Conservation (phyloP, 2,113 vertebrate genomes). For the Tetrao urogallus region DNA sequence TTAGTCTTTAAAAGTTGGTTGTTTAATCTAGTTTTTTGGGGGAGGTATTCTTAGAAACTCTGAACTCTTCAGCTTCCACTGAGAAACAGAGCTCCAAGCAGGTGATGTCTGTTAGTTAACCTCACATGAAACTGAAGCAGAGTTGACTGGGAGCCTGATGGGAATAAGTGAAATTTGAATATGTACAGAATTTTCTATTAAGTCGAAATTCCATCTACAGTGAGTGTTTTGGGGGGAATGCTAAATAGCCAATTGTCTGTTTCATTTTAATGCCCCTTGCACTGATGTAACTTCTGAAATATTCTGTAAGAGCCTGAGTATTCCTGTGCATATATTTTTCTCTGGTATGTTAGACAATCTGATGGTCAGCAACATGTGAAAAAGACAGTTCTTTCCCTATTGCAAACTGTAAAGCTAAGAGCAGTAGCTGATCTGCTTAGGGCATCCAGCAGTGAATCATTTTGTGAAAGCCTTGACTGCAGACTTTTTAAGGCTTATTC, state of each 20-base stretch:
- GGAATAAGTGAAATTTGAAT: neutral
- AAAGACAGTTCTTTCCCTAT: neutral
- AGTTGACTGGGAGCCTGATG: neutral
- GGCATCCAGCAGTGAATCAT: neutral
- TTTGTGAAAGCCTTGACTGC: neutral
- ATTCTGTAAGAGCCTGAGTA: neutral
- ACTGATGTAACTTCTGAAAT: neutral
- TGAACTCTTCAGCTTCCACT: neutral
- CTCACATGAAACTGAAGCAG: neutral
- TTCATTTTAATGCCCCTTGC: neutral
- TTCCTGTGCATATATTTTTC: neutral
- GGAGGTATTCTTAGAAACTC: neutral
- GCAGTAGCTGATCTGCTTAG: neutral
- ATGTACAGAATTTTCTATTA: neutral
- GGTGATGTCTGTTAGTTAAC: neutral
- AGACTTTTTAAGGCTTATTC: neutral
- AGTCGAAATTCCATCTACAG: neutral
- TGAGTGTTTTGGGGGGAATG: neutral
- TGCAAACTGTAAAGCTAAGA: neutral
- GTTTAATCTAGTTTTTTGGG: neutral
- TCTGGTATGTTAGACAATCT: neutral
- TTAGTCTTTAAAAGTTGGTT: neutral
- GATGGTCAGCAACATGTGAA: neutral
- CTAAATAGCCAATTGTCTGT: neutral
- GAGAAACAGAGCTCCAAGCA: neutral